Base-by-base conservation (phyloP, 2,113 vertebrate species). In the Bucco capensis region DNA sequence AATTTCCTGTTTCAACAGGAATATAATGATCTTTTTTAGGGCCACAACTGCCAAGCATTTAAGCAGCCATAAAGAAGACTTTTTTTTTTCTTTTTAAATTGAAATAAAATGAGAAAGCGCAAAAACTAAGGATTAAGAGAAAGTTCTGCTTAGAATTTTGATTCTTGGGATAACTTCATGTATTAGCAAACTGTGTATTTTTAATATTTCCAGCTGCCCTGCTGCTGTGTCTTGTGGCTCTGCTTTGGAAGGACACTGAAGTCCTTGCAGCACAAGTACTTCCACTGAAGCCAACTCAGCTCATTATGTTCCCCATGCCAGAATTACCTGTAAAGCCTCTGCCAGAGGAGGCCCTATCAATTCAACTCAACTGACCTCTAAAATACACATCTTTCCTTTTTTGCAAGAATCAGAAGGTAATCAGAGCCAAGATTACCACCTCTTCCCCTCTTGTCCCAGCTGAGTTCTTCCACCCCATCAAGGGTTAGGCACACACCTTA, bases 201-300 rank as follows among this genome's bases (percentile, higher is more conserved):
- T 54, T 12, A 19, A 42, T 18, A 71, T 80, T 74, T 69, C 33
- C 28, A 27, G 56, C 23, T 64, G 37, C 47, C 6, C 5, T 23
- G 7, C 17, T 70, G 19, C 37, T 27, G 31, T 49, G 35, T 86
- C 9, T 5, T 1, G 1, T 25, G 38, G 33, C 8, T 69, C 64
- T 67, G 25, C 49, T 72, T 74, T 5, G 4, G 27, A 50, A 51
- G 25, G 50, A 61, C 27, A 37, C 12, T 4, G 28, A 56, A 78
- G 22, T 1, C 1, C 33, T 23, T 42, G n/a, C 27, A 37, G 38
- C 2, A 8, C 1, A 1, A 53, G 11, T 23, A 28, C 9, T 89
- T 49, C 9, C 44, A 37, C 11, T 64, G 44, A 8, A 54, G 38
- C 27, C 64, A 50, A 3, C 18, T 0, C 2, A 62, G 44, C 37